Percentiles rank a stretch among this genome's conserved stretches.
Conservation (phyloP, 2,113 vertebrate species). For the Cyanistes caeruleus region DNA sequence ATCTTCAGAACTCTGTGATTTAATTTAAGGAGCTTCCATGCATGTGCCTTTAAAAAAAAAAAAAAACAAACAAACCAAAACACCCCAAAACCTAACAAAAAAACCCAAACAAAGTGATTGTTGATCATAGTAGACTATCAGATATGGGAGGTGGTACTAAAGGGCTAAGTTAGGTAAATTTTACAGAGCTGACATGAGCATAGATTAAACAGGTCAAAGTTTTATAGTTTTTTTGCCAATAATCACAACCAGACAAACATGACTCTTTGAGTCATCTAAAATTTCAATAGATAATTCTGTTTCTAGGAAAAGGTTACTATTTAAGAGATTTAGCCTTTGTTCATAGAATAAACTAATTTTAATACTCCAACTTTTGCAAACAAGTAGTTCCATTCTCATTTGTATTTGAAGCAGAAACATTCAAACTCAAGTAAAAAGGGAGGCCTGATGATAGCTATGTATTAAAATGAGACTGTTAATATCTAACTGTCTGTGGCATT, state of each 20-base stretch:
- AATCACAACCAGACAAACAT: neutral
- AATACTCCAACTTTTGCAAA: neutral
- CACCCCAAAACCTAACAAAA: neutral
- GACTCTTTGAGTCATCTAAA: neutral
- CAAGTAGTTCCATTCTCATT: neutral
- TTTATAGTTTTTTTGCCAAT: neutral
- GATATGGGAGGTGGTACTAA: neutral
- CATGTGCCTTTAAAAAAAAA: neutral
- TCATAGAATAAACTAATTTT: neutral
- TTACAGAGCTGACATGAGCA: neutral
- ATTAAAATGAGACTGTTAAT: constrained; percentile 5
- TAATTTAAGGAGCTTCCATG: neutral
- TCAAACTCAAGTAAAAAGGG: neutral
- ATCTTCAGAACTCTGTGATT: neutral
- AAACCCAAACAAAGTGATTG: neutral
- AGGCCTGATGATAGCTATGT: neutral
- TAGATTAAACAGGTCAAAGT: neutral
- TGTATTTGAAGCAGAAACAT: neutral
- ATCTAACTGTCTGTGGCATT: fast-evolving
- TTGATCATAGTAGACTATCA: neutral
- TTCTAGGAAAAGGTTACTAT: neutral
- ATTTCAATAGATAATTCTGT: neutral
- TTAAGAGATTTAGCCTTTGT: neutral
- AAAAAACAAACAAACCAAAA: neutral
- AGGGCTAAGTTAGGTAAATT: neutral